Base-by-base conservation (phyloP, 2,113 vertebrate species). In the Pyrgilauda ruficollis region DNA sequence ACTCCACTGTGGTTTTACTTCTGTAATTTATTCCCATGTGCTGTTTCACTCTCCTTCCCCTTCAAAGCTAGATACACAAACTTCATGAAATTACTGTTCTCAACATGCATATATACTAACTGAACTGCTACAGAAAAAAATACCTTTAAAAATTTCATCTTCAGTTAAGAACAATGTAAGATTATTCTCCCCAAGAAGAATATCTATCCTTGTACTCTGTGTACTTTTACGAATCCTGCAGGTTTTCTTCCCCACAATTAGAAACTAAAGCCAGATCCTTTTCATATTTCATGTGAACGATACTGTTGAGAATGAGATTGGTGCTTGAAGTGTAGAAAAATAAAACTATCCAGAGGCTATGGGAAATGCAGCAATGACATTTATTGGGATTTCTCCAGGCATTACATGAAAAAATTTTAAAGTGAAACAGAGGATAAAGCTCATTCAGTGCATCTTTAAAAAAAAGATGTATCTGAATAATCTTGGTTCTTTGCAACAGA, bases 311-410 rank as follows among this genome's bases (percentile, higher is more conserved):
- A 88, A 50, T 44, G 26, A 64, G 39, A 75, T 18, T 35, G 15
- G 26, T 66, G 79, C 24, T 21, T 49, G 30, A 93, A 68, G 77
- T 23, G 37, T 18, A 88, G 52, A 70, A 59, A 90, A 94, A 94
- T 28, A 91, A 86, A 95, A 94, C 23, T 80, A 95, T 56, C 41
- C 79, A 56, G n/a, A 93, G 78, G 66, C 52, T 83, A 91, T 70
- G 55, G 74, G 89, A 97, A 97, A 90, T 79, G 92, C 92, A 97
- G 95, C 95, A 96, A 97, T 97, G 92, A 86, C 81, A 95, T 98
- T 98, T 98, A 98, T 98, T 98, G 94, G 93, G 98, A 96, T 97
- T 95, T 91, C 94, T 96, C 94, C 94, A 96, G 87, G 97, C 95
- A 93, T 95, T 94, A 97, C 94, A 98, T 94, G 94, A 94, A 95